phyloP scores from a whole-genome alignment of 2,797 vertebrate species.

The Lepus townsendii region DNA sequence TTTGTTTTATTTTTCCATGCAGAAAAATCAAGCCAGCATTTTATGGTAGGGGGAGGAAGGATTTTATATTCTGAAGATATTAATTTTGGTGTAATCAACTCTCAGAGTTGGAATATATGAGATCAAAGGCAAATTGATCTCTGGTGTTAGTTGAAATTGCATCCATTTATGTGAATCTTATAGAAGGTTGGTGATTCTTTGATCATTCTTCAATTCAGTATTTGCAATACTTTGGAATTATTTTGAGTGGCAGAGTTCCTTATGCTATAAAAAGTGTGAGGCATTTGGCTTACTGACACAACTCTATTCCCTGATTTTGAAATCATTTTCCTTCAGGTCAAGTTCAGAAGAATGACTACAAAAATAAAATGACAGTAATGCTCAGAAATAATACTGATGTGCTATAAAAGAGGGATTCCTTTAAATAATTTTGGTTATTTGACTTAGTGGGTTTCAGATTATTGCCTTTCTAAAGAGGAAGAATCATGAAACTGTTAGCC shows the following conservation, averaged over 20 bases:
- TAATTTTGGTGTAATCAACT: constrained; percentile 55
- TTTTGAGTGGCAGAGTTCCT: constrained; percentile 27
- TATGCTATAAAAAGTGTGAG: neutral
- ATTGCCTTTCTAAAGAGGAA: constrained; percentile 7
- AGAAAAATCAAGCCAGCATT: constrained; percentile 44
- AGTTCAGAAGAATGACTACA: constrained; percentile 26
- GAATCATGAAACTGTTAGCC: neutral
- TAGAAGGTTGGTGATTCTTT: constrained; percentile 39
- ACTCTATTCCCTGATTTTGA: constrained; percentile 41
- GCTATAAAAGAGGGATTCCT: neutral
- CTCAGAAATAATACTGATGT: constrained; percentile 42
- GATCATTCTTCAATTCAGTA: constrained; percentile 40
- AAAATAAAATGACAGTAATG: constrained; percentile 27
- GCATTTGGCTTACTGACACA: neutral
- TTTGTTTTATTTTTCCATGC: constrained; percentile 3
- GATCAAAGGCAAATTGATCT: constrained; percentile 27
- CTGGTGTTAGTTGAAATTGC: constrained; percentile 14
- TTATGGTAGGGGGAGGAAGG: neutral
- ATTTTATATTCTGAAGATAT: constrained; percentile 52
- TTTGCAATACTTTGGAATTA: constrained; percentile 32
- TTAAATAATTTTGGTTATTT: constrained; percentile 38
- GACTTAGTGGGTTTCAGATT: constrained; percentile 2
- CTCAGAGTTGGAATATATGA: constrained; percentile 30
- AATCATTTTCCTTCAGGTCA: constrained; percentile 37
- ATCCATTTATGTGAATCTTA: constrained; percentile 51